A percentile compares a stretch with the other conserved stretches of the same genome.
Conservation (phyloP, 2,113 vertebrate genomes). For the Natator depressus region DNA sequence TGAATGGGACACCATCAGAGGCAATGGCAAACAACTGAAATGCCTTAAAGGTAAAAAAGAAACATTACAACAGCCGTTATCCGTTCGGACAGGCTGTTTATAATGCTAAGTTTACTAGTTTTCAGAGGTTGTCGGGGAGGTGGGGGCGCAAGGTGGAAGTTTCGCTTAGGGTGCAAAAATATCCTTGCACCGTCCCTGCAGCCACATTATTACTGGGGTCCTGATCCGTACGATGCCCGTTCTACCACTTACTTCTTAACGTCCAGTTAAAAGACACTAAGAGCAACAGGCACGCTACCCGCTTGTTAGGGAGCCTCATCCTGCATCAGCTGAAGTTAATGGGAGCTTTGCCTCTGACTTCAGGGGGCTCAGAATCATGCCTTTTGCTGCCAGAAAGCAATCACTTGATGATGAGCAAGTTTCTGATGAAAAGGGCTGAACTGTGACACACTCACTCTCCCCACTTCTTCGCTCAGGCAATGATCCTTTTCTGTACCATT, state of each 20-base stretch:
- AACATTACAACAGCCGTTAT: no score
- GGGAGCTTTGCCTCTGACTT: background rate
- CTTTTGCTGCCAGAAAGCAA: background rate
- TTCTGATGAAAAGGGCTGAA: background rate
- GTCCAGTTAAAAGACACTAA: background rate
- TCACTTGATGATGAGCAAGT: background rate
- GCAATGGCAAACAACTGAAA: no score
- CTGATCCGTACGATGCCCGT: background rate
- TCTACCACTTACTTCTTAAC: background rate
- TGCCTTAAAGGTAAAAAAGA: no score
- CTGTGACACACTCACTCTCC: background rate
- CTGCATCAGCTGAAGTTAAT: background rate
- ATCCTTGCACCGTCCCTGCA: background rate
- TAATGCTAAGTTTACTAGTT: no score
- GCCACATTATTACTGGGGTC: background rate
- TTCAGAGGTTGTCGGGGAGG: no score
- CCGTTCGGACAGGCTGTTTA: no score
- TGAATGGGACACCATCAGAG: no score
- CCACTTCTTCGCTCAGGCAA: background rate
- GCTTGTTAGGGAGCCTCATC: background rate
- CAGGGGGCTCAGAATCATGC: background rate
- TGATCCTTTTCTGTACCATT: background rate
- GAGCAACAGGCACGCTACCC: background rate
- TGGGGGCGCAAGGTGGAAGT: no score
- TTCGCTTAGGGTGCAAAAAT: no score